Evolutionary conservation across 2,113 vertebrate species (phyloP), one percentile per base, ranked within the genome.

Genomic region (Serinus canaria): DNA sequence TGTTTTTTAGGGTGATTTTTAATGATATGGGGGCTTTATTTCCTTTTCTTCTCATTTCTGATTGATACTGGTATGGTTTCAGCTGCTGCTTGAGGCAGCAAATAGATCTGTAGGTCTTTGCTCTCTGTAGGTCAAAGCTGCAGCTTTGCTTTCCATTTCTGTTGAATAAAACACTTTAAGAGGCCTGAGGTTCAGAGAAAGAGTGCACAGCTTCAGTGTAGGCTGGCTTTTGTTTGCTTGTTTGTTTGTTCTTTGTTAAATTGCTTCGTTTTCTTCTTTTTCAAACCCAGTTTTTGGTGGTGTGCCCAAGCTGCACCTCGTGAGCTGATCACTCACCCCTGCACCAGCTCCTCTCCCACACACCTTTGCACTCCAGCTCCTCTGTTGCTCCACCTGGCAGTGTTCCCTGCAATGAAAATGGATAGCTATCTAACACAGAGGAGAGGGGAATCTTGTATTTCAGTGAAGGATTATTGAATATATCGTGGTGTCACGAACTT

Each of bases 401-500:
- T 33, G n/a, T 7, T 74, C 24, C 47, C 55, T 77, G 28, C 14
- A 62, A 62, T 15, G 66, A 62, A 74, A 86, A 58, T 15, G 25
- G 49, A 7, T 78, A 62, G 12, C 28, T 70, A 5, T 43, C 62
- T 69, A 56, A 25, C 43, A 83, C 43, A 88, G 73, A 83, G 31
- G 64, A 87, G 39, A 77, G 43, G 37, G 35, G 59, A 13, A 83
- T 87, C 62, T 55, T 23, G 13, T 23, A 39, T 86, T 94, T 79
- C 7, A 43, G 58, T 72, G 52, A 37, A 81, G 83, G 46, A 11
- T 49, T 77, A 73, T 67, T 88, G 84, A 88, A 53, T 81, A 33
- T 10, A 50, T 44, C 27, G 13, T 63, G 25, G 70, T 75, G 70
- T 91, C 87, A 24, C 55, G 93, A 94, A 84, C 91, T 89, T 89